Conservation (phyloP, 2,888 invertebrate genomes). For the Chymomyza fuscimana region DNA sequence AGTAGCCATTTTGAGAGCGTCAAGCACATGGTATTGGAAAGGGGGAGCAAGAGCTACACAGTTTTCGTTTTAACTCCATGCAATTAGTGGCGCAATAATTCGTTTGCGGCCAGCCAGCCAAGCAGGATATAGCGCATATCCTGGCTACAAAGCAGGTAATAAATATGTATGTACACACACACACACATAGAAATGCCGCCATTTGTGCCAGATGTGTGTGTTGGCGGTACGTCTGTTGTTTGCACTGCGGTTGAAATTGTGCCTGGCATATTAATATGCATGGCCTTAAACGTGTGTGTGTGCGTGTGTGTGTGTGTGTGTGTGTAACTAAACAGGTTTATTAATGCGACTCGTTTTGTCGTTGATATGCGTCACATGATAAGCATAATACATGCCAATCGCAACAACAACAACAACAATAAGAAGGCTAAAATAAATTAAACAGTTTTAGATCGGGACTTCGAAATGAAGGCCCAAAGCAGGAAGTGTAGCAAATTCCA, state of each 20-base stretch:
- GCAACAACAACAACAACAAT: background rate
- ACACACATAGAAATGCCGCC: slow-evolving; percentile 43
- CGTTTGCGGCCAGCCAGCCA: slow-evolving; percentile 58
- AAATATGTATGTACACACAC: background rate
- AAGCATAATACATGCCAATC: slow-evolving; percentile 19
- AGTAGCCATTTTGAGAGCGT: slow-evolving; percentile 9
- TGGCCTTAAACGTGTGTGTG: background rate
- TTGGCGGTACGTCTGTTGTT: slow-evolving; percentile 15
- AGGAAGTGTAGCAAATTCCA: background rate
- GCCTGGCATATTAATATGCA: slow-evolving; percentile 10
- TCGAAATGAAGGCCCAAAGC: background rate
- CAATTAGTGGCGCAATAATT: slow-evolving; percentile 69
- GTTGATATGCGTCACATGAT: slow-evolving; percentile 15
- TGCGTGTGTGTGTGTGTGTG: background rate
- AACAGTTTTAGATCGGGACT: background rate
- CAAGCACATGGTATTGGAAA: too few species aligned
- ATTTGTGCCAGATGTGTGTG: slow-evolving; percentile 31
- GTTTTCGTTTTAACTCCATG: slow-evolving; percentile 67
- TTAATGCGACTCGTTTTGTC: slow-evolving; percentile 37
- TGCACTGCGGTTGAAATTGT: slow-evolving; percentile 15
- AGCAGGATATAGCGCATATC: slow-evolving; percentile 59
- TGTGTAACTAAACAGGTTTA: slow-evolving; percentile 20
- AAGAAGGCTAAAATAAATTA: background rate
- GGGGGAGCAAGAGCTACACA: slow-evolving; percentile 47
- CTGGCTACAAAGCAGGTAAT: slow-evolving; percentile 44